phyloP scores from a whole-genome alignment of 2,888 invertebrate genomes.

The Xestoiulus laeticollis region DNA sequence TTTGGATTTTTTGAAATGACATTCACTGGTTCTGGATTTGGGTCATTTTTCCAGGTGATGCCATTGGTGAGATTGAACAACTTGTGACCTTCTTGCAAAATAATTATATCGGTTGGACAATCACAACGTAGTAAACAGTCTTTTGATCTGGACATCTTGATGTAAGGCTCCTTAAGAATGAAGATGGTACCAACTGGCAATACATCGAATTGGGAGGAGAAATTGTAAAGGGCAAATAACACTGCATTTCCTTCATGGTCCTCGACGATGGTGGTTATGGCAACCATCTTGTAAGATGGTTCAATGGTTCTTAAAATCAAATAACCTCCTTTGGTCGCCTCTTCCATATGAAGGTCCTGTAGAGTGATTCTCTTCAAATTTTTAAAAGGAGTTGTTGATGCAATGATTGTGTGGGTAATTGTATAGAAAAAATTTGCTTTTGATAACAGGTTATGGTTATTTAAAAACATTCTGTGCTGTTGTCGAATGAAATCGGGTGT shows the following conservation, averaged over 20 bases:
- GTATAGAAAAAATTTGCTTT: not conserved
- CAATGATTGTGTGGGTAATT: not conserved
- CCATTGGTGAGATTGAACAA: not conserved
- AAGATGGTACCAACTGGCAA: conserved; percentile 36
- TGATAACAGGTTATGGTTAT: not conserved
- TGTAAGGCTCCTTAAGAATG: conserved; percentile 45
- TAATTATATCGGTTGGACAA: conserved; percentile 42
- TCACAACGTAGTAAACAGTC: not conserved
- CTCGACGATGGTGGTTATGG: conserved; percentile 2
- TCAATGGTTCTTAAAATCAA: conserved; percentile 35
- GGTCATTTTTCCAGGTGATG: not conserved
- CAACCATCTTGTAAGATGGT: not conserved
- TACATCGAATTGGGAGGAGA: not conserved
- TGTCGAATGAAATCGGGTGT: not conserved
- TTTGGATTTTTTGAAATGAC: not conserved
- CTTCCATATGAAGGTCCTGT: not conserved
- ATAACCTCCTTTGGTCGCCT: conserved; percentile 14
- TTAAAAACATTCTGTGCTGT: not conserved
- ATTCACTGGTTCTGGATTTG: not conserved
- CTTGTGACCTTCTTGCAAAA: conserved; percentile 32
- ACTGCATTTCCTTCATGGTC: conserved; percentile 41
- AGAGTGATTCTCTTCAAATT: not conserved
- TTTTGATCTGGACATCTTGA: not conserved
- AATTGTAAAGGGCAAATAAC: not conserved
- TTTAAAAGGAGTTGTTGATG: conserved; percentile 23